Percentiles rank a stretch among this genome's conserved stretches.
These are phyloP conservation scores for Phyllostomus hastatus DNA, from an alignment of 2,113 vertebrate genomes.

Conservation along the genomic window DNA sequence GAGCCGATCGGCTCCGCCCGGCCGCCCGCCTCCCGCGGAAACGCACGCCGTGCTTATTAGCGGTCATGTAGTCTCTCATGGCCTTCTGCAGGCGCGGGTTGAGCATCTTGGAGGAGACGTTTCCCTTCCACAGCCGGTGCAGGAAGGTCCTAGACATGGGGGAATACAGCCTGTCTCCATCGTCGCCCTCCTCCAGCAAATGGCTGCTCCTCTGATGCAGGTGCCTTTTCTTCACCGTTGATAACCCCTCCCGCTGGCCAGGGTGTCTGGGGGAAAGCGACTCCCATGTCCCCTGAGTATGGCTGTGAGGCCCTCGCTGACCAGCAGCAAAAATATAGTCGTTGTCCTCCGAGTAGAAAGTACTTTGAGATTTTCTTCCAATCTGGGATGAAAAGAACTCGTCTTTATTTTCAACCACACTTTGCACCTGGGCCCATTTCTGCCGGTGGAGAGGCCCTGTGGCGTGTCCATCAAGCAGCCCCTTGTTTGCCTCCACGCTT, in stretches of 20 bases:
- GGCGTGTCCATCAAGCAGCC: constrained; percentile 63
- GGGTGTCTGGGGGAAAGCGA: constrained; percentile 30
- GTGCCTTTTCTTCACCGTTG: constrained; percentile 60
- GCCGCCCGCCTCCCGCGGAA: constrained; percentile 83
- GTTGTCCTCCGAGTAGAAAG: constrained; percentile 69
- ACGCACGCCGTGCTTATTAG: constrained; percentile 93
- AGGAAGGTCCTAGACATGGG: constrained; percentile 90
- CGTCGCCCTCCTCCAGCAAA: constrained; percentile 67
- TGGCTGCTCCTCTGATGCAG: constrained; percentile 50
- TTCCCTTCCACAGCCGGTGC: constrained; percentile 91
- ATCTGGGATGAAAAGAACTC: constrained; percentile 77
- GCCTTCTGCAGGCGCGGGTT: constrained; percentile 93
- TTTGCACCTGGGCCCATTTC: constrained; percentile 73
- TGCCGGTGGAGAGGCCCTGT: constrained; percentile 57
- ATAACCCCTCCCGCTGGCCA: constrained; percentile 48
- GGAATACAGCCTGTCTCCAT: constrained; percentile 86
- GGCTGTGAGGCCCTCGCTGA: constrained; percentile 63
- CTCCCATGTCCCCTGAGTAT: constrained; percentile 62
- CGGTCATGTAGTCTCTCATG: constrained; percentile 90
- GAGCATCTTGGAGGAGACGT: constrained; percentile 89
- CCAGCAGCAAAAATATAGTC: constrained; percentile 79
- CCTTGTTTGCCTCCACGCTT: constrained; percentile 71
- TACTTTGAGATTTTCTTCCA: constrained; percentile 77
- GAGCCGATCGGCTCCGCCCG: constrained; percentile 79
- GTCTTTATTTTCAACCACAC: constrained; percentile 71